Evolutionary conservation across 2,113 vertebrate species (phyloP), one percentile per base, ranked within the genome.

Genomic region (Melanerpes formicivorus): DNA sequence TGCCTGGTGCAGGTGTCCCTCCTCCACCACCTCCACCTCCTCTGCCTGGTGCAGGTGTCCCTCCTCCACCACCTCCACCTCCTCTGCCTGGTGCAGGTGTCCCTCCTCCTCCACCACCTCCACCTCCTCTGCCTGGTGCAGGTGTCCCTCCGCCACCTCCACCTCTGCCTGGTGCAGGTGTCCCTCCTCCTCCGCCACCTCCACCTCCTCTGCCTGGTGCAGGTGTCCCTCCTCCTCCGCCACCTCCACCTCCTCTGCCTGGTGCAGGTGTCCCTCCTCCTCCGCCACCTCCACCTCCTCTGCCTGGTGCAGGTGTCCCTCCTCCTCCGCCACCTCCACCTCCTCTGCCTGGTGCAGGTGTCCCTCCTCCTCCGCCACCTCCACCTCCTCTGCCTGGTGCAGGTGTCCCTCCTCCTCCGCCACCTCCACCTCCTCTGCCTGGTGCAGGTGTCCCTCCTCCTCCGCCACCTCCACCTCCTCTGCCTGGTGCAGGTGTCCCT

Each of bases 141-240:
- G 67, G 5, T 9, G 5, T 74, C 1, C 74, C 69, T 0, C 65
- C 63, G 8, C 75, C 79, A 3, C 86, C 19, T 78, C 92, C 96
- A 2, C 97, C 97, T 56, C 26, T 96, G 12, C 75, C 96, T 22
- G 73, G 94, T 15, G 13, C 42, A 1, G 91, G 56, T 14, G 48
- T 95, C 2, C 96, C 89, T 3, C 93, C 87, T 1, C 87, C 96
- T 2, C 93, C 96, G 0, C 96, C 95, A 13, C 88, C 90, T 32
- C 48, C 93, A 14, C 96, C 97, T 32, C 97, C 95, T 2, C 96
- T 94, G 42, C 91, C 91, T 21, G 58, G 95, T 13, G 50, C 50
- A 17, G 76, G 46, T 37, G 87, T 50, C 0, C 90, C 91, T 23
- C 40, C 96, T 4, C 92, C 93, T 69, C 91, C 95, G 65, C 95